Conservation (phyloP, 2,113 vertebrate genomes). For the Stegostoma tigrinum region DNA sequence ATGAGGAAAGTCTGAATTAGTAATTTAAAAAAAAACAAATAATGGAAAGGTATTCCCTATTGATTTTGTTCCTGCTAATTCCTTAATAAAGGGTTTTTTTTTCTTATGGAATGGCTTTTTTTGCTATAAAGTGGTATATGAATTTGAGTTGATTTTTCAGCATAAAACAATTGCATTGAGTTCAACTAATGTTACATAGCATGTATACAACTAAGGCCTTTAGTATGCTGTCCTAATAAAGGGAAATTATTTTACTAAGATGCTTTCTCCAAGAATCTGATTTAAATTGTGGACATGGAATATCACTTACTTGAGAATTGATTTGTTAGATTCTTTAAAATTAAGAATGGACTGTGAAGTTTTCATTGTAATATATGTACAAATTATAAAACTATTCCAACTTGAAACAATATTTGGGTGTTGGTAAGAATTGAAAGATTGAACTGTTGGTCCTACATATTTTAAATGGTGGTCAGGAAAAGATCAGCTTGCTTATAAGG, state of each 20-base stretch:
- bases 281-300: not conserved
- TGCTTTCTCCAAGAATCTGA: not conserved
- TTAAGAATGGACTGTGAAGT: not conserved
- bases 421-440: not conserved
- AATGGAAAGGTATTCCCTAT: not conserved
- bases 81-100: not conserved
- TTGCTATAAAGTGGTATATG: not conserved
- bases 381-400: not conserved
- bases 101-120: not conserved
- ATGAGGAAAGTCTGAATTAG: not conserved
- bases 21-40: not conserved
- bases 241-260: not conserved
- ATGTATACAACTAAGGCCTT: not conserved
- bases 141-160: conserved; percentile 11
- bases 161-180: not conserved
- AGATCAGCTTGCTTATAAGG: not conserved
- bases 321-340: no score
- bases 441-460: not conserved
- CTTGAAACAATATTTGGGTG: not conserved
- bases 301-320: no score
- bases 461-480: not conserved
- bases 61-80: not conserved
- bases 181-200: not conserved
- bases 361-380: not conserved
- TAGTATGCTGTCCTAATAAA: not conserved